Conservation (phyloP, 2,797 vertebrate genomes). For the Takifugu ocellatus region DNA sequence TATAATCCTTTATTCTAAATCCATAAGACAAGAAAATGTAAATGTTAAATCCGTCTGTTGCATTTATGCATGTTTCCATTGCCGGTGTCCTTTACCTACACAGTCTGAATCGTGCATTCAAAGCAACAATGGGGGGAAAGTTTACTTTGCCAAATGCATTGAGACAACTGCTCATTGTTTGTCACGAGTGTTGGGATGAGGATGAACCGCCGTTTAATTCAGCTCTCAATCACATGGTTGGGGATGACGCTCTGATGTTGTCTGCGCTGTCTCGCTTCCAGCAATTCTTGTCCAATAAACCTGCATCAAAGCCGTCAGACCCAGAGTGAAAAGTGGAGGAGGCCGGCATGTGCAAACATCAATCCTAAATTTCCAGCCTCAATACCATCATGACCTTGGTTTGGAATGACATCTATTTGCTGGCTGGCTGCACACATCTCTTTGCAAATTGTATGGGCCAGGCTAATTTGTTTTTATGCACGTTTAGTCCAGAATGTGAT, state of each 20-base stretch:
- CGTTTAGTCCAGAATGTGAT: slow-evolving; percentile 79
- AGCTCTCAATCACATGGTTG: slow-evolving; percentile 42
- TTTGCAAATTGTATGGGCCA: slow-evolving; percentile 80
- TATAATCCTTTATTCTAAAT: not conserved
- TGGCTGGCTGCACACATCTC: slow-evolving; percentile 81
- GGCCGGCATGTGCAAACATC: slow-evolving; percentile 72
- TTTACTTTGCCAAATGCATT: slow-evolving; percentile 13
- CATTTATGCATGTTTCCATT: not conserved
- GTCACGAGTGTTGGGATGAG: slow-evolving; percentile 10
- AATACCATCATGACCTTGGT: slow-evolving; percentile 78
- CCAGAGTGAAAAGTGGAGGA: slow-evolving; percentile 62
- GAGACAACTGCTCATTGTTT: slow-evolving; percentile 1
- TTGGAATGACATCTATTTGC: slow-evolving; percentile 82
- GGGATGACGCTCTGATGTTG: slow-evolving; percentile 26
- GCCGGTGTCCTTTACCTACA: not conserved
- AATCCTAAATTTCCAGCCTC: slow-evolving; percentile 77
- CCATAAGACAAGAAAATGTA: slow-evolving; percentile 1
- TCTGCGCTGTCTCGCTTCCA: slow-evolving; percentile 32
- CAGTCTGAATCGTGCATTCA: slow-evolving; percentile 3
- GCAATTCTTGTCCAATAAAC: slow-evolving; percentile 51
- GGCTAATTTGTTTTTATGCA: slow-evolving; percentile 85
- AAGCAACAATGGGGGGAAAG: slow-evolving; percentile 6
- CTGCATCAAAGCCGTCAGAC: slow-evolving; percentile 52
- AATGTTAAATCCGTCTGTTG: not conserved
- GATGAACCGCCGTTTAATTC: slow-evolving; percentile 33